Evolutionary conservation across 2,797 vertebrate genomes (phyloP).

Genomic region (Onychomys arenicola): DNA sequence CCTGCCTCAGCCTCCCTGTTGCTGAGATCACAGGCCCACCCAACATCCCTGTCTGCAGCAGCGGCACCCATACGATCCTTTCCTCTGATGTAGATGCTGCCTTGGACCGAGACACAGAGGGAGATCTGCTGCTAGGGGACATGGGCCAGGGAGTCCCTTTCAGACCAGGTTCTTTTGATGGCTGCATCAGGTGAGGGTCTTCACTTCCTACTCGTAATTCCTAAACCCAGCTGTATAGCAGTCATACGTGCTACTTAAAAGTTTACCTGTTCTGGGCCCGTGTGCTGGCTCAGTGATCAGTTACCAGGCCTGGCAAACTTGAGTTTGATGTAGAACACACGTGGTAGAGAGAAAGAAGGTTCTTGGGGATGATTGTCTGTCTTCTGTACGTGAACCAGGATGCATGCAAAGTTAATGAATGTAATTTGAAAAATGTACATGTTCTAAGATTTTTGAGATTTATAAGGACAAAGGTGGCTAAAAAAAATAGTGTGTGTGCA

Average conservation of each 20-base stretch:
- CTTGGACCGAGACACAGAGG: constrained; percentile 94
- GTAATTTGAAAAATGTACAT: neutral
- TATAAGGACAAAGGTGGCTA: neutral
- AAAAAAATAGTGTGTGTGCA: neutral
- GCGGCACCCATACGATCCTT: neutral
- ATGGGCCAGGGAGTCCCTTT: constrained; percentile 96
- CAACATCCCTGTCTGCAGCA: too few relatives aligned
- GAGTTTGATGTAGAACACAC: neutral
- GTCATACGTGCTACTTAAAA: neutral
- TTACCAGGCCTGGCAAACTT: neutral
- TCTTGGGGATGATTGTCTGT: neutral
- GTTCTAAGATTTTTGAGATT: neutral
- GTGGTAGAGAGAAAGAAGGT: neutral
- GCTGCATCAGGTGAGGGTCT: constrained; percentile 94
- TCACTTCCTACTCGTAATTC: neutral
- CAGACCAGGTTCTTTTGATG: constrained; percentile 94
- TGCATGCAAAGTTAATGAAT: neutral
- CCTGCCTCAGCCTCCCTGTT: neutral
- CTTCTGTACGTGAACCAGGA: too few relatives aligned
- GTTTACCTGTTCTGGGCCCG: neutral
- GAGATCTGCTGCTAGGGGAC: constrained; percentile 94
- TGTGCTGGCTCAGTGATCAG: neutral
- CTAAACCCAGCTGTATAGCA: neutral
- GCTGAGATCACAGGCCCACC: neutral
- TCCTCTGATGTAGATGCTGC: constrained; percentile 92